Evolutionary conservation across 2,797 vertebrate species (phyloP).

Genomic region (Denticeps clupeoides): DNA sequence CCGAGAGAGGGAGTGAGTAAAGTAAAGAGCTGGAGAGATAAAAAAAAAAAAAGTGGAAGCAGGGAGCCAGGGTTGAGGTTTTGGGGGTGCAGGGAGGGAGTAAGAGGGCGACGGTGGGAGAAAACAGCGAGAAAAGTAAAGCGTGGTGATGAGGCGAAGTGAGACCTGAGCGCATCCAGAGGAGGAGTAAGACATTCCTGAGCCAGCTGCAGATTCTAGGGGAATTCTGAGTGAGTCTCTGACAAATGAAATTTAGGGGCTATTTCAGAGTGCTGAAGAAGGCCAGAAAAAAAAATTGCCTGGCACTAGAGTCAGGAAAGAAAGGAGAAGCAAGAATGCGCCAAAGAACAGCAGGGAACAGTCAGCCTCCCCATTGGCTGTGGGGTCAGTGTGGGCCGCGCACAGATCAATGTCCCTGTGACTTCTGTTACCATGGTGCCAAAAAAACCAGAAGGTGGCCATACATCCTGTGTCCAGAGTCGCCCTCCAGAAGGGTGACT

Average conservation of each 20-base stretch:
- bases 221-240: constrained; percentile 58
- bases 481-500: too few species aligned
- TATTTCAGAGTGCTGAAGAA: constrained; percentile 47
- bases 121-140: constrained; percentile 19
- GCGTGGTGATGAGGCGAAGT: constrained; percentile 44
- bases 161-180: constrained; percentile 39
- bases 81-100: too few species aligned
- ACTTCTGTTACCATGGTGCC: too few species aligned
- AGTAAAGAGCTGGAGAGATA: constrained; percentile 13
- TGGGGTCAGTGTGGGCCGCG: too few species aligned
- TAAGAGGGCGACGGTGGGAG: not conserved
- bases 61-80: too few species aligned
- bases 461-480: too few species aligned
- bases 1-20: constrained; percentile 6
- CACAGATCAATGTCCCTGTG: too few species aligned
- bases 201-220: constrained; percentile 65
- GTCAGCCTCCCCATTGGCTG: too few species aligned
- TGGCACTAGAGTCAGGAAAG: constrained; percentile 38
- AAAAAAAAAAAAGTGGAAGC: too few species aligned
- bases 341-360: constrained; percentile 28
- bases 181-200: constrained; percentile 55
- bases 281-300: constrained; percentile 8
- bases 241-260: constrained; percentile 55
- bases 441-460: too few species aligned
- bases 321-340: constrained; percentile 30